Evolutionary conservation across 1,140 invertebrate genomes (phyloP), one percentile per base, ranked within the genome.

Genomic region (Papilio glaucus): DNA sequence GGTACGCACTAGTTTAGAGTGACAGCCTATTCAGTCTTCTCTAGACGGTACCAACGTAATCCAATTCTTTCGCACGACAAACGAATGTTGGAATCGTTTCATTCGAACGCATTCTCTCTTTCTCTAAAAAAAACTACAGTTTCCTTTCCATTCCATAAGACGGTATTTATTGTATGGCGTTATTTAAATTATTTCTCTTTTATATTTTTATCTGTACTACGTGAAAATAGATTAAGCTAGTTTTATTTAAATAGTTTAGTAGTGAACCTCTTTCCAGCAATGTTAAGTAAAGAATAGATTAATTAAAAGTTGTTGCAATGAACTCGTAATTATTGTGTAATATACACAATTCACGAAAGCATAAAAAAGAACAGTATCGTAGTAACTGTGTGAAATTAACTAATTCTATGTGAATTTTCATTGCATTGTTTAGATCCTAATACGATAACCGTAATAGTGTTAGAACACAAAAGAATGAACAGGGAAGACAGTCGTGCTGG

Each of bases 341-440:
- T 53, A 26, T 69, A 69, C 21, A 69, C 41, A 69, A 69, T 53
- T 53, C 42, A 45, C 65, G 9, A 69, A 26, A 13, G 12, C 29
- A 69, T 53, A 18, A 21, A 69, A 69, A 62, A 62, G n/a, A 57
- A 69, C 12, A 49, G n/a, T 45, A 49, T 29, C 8, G 13, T n/a
- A 29, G 26, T 37, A 53, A 69, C 67, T 69, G 33, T 69, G 67
- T 69, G 67, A 69, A 69, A 18, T 53, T 45, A 49, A 49, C 67
- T 69, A 45, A 68, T 68, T 42, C 63, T 21, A 53, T 69, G 45
- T 24, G 67, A 62, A 60, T 62, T 62, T 62, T 26, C 45, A 69
- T 69, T 69, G 42, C 67, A 69, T 69, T 69, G 67, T 69, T 69
- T 53, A 69, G 67, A 69, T 69, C 37, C 45, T 69, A 69, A 69